Evolutionary conservation across 2,113 vertebrate genomes (phyloP).

Genomic region (Asarcornis scutulata): DNA sequence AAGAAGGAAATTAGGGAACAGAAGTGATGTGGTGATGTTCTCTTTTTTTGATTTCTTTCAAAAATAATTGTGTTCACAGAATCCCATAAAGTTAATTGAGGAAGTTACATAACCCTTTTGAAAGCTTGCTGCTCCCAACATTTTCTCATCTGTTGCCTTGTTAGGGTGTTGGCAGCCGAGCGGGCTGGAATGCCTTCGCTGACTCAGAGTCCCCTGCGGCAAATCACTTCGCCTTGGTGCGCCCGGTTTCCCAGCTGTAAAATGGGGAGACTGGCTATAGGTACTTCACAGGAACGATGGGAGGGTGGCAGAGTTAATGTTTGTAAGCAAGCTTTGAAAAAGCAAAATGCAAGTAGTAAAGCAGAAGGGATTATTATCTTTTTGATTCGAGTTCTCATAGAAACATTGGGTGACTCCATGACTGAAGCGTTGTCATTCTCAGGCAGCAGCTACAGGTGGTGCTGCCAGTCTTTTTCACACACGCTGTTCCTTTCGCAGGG

Average conservation of each 20-base stretch:
- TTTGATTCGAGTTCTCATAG: background rate
- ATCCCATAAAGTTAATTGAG: constrained; percentile 20
- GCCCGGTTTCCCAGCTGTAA: constrained; percentile 34
- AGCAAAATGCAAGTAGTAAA: background rate
- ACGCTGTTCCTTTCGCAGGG: background rate
- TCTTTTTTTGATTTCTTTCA: background rate
- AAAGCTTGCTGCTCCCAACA: constrained; percentile 28
- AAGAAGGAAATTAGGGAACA: background rate
- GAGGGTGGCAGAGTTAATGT: background rate
- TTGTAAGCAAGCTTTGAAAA: background rate
- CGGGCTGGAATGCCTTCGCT: background rate
- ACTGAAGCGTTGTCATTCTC: fast-evolving
- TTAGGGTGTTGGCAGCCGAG: constrained; percentile 39
- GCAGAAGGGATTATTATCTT: background rate
- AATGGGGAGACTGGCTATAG: background rate
- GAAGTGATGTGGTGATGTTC: background rate
- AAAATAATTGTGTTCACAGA: background rate
- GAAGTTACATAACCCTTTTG: constrained; percentile 30
- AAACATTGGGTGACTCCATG: fast-evolving
- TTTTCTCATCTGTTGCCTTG: background rate
- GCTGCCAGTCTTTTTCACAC: background rate
- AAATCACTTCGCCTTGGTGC: background rate
- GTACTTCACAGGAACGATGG: background rate
- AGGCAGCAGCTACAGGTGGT: background rate
- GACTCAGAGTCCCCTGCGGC: constrained; percentile 43